phyloP scores from a whole-genome alignment of 2,113 vertebrate species.

The Odontophorus gujanensis region DNA sequence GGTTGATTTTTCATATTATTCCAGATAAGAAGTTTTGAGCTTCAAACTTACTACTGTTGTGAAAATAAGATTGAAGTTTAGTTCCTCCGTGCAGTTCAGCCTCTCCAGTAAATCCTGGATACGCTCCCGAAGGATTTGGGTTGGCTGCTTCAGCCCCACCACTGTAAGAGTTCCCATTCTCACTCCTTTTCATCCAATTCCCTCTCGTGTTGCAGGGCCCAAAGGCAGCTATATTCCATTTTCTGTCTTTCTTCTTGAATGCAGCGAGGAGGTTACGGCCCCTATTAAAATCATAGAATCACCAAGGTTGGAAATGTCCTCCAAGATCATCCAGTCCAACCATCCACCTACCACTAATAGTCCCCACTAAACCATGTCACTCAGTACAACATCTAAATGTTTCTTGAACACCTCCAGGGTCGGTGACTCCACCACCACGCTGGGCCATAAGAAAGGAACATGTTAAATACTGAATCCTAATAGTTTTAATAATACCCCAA shows the following conservation, averaged over 20 bases:
- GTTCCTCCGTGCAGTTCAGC: not conserved
- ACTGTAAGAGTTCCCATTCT: not conserved
- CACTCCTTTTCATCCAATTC: not conserved
- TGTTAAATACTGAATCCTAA: not conserved
- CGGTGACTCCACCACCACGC: too few relatives aligned
- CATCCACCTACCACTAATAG: too few relatives aligned
- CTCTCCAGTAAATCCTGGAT: not conserved
- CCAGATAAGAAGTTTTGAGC: not conserved
- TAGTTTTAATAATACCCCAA: not conserved
- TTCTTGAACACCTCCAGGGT: too few relatives aligned
- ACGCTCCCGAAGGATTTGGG: fast-evolving
- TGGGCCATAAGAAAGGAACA: not conserved
- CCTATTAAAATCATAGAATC: not conserved
- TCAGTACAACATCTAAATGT: too few relatives aligned
- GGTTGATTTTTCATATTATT: not conserved
- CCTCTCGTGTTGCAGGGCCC: not conserved
- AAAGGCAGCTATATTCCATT: not conserved
- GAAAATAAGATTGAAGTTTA: not conserved
- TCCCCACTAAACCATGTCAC: too few relatives aligned
- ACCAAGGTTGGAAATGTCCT: too few relatives aligned
- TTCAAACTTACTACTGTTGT: not conserved
- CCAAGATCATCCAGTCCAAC: too few relatives aligned
- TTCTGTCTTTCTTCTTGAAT: not conserved
- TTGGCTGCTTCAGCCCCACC: not conserved
- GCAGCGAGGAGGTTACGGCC: not conserved